Base-by-base conservation (phyloP, 2,888 invertebrate genomes). In the Andrena bucephala region DNA sequence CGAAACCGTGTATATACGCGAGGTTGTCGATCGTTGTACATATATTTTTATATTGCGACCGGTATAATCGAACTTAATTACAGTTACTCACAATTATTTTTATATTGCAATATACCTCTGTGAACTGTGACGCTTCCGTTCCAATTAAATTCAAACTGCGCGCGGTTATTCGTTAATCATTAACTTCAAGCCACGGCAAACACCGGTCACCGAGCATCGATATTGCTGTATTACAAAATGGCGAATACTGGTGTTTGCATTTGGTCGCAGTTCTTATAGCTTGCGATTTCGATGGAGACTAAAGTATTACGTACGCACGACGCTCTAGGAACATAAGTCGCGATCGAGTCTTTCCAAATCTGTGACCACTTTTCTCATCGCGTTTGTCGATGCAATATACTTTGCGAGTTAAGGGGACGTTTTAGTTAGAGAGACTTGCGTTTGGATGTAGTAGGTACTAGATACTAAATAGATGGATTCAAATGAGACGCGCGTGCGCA, bases 11-110 rank as follows among this genome's bases (percentile, higher is more conserved):
- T 31, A 29, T 29, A 67, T 20, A 24, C 29, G 13, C 29, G 24
- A 24, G 10, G 27, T 20, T 69, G 57, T 57, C 16, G 36, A 69
- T 69, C 48, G 48, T 50, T 70, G 42, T 59, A 59, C 69, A 59
- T 60, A 60, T 70, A 70, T 60, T 70, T 70, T 70, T 70, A 70
- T 70, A 70, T 60, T 60, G 42, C 48, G 20, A 60, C 48, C 31
- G 20, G 48, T 60, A 60, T 59, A 31, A 16, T 20, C 60, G 20
- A 48, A 60, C 70, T 60, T 70, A 60, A 60, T 70, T 31, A 48
- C n/a, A 42, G 48, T 60, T 70, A 50, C 48, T 60, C 42, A 2
- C 24, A 60, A 48, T 70, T 10, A 31, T 31, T 48, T 70, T 60
- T 60, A 48, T 16, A 60, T 48, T 60, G 70, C 70, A 50, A 31